phyloP scores from a whole-genome alignment of 2,888 invertebrate species.

The Pyrrhia umbra region DNA sequence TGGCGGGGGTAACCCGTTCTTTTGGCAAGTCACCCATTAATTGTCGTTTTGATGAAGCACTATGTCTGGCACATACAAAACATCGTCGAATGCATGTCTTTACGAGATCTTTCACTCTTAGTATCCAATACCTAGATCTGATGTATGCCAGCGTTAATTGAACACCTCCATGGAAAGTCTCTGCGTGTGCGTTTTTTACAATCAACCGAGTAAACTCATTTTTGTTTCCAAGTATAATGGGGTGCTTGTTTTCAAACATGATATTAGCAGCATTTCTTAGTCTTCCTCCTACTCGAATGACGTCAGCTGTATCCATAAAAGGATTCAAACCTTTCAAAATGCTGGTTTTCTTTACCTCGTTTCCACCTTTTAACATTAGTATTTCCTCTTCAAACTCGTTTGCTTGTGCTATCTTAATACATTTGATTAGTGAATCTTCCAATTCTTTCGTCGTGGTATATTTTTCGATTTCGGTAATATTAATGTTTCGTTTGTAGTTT shows the following conservation, averaged over 20 bases:
- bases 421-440: conserved; percentile 10
- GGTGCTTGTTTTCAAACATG: conserved; percentile 6
- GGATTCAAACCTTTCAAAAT: conserved; percentile 14
- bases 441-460: conserved; percentile 11
- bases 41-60: conserved; percentile 7
- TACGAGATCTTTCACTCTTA: conserved; percentile 16
- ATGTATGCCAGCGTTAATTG: conserved; percentile 21
- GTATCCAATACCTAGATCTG: conserved; percentile 22
- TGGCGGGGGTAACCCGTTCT: conserved; percentile 19
- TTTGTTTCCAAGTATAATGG: conserved; percentile 16
- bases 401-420: conserved; percentile 7
- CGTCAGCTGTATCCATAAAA: neutral
- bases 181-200: conserved; percentile 12
- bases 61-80: conserved; percentile 22
- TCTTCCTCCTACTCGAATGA: conserved; percentile 18
- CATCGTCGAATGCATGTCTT: conserved; percentile 12
- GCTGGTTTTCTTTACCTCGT: conserved; percentile 18
- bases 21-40: conserved; percentile 23
- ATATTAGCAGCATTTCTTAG: conserved; percentile 21
- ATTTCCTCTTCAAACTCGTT: conserved; percentile 12
- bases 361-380: conserved; percentile 2
- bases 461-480: conserved; percentile 13
- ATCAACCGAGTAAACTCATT: conserved; percentile 5
- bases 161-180: conserved; percentile 17
- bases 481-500: conserved; percentile 11